phyloP scores from a whole-genome alignment of 1,140 invertebrate species.

The Cydia fagiglandana region DNA sequence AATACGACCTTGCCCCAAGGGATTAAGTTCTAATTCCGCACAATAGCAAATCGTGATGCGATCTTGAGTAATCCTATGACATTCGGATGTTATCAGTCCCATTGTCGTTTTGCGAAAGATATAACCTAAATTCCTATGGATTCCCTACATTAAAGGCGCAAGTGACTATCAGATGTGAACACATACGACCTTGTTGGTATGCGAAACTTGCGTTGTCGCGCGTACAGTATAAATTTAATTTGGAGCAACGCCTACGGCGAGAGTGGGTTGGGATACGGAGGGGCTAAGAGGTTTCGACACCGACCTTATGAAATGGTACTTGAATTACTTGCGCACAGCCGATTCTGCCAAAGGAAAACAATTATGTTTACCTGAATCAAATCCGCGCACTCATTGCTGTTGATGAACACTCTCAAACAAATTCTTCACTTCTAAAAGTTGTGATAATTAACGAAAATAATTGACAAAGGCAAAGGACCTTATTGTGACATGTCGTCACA shows the following conservation, averaged over 20 bases:
- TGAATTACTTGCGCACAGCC: not conserved
- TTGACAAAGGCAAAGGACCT: too few relatives aligned
- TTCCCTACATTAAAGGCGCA: not conserved
- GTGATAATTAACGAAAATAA: too few relatives aligned
- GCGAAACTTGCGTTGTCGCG: conserved; percentile 49
- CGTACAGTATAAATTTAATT: conserved; percentile 55
- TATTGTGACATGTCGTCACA: too few relatives aligned
- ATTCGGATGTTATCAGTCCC: conserved; percentile 23
- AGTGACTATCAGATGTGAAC: not conserved
- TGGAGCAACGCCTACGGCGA: conserved; percentile 46
- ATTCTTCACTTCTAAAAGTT: too few relatives aligned
- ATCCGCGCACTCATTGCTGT: too few relatives aligned
- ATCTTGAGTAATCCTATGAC: not conserved
- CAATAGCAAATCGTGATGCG: conserved; percentile 3
- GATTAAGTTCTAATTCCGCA: not conserved
- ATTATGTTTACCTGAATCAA: too few relatives aligned
- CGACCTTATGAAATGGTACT: conserved; percentile 14
- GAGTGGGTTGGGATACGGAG: conserved; percentile 42
- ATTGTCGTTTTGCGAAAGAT: conserved; percentile 17
- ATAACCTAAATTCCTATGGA: conserved; percentile 18
- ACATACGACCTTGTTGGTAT: conserved; percentile 27
- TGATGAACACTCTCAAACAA: too few relatives aligned
- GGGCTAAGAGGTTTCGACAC: conserved; percentile 36
- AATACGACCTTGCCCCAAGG: not conserved
- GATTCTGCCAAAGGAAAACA: not conserved